Evolutionary conservation across 2,113 vertebrate genomes (phyloP).

Genomic region (Mixornis gularis): DNA sequence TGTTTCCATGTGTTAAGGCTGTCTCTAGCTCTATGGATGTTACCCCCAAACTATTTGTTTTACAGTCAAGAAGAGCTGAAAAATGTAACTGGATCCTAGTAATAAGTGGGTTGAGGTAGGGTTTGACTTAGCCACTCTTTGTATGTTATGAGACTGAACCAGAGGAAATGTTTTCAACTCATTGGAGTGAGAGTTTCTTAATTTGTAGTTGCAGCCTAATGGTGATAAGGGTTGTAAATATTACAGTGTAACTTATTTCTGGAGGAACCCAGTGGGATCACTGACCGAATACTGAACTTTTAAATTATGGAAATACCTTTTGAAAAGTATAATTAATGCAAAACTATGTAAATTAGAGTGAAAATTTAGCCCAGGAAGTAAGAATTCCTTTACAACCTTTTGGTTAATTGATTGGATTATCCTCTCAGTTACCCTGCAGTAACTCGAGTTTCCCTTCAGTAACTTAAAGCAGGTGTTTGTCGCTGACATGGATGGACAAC

Average conservation of each 20-base stretch:
- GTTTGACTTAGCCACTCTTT: neutral
- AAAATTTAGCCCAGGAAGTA: neutral
- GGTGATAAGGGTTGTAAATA: neutral
- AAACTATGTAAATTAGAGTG: neutral
- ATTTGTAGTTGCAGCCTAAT: neutral
- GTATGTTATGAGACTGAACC: neutral
- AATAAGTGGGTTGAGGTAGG: neutral
- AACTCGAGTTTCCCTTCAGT: neutral
- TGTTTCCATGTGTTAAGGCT: neutral
- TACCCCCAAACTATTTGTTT: neutral
- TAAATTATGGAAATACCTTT: conserved; percentile 2
- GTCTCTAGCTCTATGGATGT: neutral
- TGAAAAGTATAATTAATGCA: neutral
- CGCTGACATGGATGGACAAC: neutral
- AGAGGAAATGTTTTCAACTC: neutral
- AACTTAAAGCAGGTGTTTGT: neutral
- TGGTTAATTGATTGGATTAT: neutral
- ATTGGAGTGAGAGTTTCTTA: neutral
- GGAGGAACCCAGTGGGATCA: neutral
- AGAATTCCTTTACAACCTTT: neutral
- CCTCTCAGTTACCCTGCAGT: neutral
- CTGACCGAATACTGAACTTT: neutral
- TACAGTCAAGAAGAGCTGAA: neutral
- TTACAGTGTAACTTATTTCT: neutral
- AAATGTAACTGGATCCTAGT: neutral